These are phyloP conservation scores for Shinisaurus crocodilurus DNA, from an alignment of 2,113 vertebrate species.

Conservation along the genomic window DNA sequence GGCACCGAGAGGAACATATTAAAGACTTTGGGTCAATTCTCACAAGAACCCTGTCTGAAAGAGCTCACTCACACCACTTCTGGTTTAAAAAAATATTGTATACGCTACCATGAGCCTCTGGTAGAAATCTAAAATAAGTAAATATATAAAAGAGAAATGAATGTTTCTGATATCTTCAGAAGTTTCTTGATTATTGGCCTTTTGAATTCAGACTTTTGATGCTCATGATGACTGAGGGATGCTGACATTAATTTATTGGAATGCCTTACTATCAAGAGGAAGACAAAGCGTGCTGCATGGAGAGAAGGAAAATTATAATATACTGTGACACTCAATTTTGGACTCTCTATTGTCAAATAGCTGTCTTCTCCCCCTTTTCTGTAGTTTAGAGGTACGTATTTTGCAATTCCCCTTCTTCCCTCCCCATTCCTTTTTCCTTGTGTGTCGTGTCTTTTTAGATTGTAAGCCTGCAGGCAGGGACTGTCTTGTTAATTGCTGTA, in stretches of 20 bases:
- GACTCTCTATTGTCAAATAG: neutral
- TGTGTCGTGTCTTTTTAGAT: no score
- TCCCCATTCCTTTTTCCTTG: no score
- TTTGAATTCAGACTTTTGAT: neutral
- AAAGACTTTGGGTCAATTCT: neutral
- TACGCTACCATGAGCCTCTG: neutral
- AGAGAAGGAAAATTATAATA: neutral
- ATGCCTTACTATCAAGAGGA: neutral
- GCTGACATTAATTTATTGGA: neutral
- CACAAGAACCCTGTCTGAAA: neutral
- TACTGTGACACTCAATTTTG: neutral
- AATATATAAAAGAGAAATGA: neutral
- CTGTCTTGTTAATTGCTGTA: no score
- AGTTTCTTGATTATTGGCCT: neutral
- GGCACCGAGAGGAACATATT: neutral
- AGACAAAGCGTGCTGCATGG: neutral
- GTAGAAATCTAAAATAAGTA: neutral
- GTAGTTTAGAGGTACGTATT: neutral
- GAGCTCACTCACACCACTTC: no score
- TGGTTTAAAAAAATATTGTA: neutral
- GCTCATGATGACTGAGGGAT: neutral
- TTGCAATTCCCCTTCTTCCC: no score
- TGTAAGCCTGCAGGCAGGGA: no score
- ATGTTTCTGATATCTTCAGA: neutral
- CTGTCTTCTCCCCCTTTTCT: no score